phyloP scores from a whole-genome alignment of 2,113 vertebrate species.

The Trachemys scripta region DNA sequence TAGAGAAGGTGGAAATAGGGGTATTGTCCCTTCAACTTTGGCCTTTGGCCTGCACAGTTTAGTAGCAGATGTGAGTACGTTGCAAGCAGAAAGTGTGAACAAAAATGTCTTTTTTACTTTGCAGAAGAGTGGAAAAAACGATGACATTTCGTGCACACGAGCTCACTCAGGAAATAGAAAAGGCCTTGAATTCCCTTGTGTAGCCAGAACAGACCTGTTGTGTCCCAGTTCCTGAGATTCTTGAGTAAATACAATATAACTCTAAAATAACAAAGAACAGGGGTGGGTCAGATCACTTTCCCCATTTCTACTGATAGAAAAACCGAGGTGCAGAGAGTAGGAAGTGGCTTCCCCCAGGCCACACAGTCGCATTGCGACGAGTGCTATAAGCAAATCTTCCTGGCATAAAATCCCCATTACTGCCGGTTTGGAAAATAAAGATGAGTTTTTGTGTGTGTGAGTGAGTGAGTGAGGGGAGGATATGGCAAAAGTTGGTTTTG shows the following conservation, averaged over 20 bases:
- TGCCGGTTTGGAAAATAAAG: not conserved
- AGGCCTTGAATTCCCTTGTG: not conserved
- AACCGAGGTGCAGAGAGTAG: not conserved
- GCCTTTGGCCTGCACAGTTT: not conserved
- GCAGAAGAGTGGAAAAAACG: accelerated
- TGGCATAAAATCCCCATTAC: not conserved
- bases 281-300: not conserved
- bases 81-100: not conserved
- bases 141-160: not conserved
- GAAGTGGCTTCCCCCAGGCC: not conserved
- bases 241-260: not conserved
- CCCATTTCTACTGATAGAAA: not conserved
- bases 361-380: not conserved
- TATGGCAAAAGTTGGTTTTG: not conserved
- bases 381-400: not conserved
- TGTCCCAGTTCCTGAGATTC: not conserved
- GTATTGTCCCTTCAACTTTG: not conserved
- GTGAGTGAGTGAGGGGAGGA: not conserved
- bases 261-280: not conserved
- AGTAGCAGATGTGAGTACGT: not conserved
- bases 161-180: not conserved
- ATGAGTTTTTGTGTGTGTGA: not conserved
- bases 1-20: not conserved
- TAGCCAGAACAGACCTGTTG: not conserved
- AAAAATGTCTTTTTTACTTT: not conserved